These are phyloP conservation scores for Schizaphis graminum DNA, from an alignment of 2,888 invertebrate species.

Conservation along the genomic window DNA sequence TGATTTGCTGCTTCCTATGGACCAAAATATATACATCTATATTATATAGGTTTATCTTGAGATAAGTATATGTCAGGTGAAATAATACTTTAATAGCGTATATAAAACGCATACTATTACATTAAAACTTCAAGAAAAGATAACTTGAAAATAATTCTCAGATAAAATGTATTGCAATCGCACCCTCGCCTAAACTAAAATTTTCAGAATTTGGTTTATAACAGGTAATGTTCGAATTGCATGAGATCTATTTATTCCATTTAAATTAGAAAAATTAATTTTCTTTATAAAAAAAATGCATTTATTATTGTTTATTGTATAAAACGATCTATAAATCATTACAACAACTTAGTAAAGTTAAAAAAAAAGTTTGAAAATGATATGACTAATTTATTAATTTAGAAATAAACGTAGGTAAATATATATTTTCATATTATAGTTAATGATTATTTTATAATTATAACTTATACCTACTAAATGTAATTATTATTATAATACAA, in stretches of 20 bases:
- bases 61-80: not conserved
- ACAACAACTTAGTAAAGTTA: no score
- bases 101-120: not conserved
- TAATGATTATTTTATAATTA: not conserved
- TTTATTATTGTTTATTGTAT: not conserved
- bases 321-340: not conserved
- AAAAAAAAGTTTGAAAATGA: no score
- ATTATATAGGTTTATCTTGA: not conserved
- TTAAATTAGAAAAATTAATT: not conserved
- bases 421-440: not conserved
- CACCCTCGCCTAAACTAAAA: no score
- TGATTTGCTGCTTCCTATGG: constrained; percentile 74
- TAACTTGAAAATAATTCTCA: no score
- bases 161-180: no score
- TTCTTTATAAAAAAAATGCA: not conserved
- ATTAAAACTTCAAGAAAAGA: not conserved
- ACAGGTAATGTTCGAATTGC: not conserved
- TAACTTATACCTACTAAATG: no score
- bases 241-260: not conserved
- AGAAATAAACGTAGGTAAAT: not conserved
- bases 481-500: not conserved
- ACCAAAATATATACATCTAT: not conserved
- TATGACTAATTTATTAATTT: not conserved
- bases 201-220: not conserved
- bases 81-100: not conserved